Conservation (phyloP, 2,797 vertebrate species). For the Catostomus latipinnis region DNA sequence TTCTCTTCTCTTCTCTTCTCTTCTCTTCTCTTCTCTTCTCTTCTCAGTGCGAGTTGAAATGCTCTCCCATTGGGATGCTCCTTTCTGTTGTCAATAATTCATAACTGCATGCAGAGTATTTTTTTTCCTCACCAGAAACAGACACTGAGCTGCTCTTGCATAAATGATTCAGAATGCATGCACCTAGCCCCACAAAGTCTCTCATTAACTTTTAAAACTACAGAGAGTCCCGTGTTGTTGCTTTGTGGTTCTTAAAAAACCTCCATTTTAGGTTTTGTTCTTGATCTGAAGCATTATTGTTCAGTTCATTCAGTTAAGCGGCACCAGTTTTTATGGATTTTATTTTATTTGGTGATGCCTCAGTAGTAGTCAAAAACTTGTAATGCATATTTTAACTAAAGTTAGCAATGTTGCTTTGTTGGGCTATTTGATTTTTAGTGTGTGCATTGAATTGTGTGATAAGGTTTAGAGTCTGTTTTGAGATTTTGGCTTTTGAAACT, state of each 20-base stretch:
- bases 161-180: slow-evolving; percentile 48
- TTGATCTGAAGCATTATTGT: slow-evolving; percentile 1
- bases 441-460: neutral
- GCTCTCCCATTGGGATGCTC: slow-evolving; percentile 34
- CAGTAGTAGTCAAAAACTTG: neutral
- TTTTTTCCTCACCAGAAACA: slow-evolving; percentile 51
- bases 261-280: slow-evolving; percentile 37
- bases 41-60: slow-evolving; percentile 26
- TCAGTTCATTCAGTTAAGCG: neutral
- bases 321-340: neutral
- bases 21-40: slow-evolving; percentile 6
- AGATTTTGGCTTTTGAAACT: no score
- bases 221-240: slow-evolving; percentile 28
- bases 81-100: slow-evolving; percentile 54
- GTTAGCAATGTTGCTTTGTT: neutral
- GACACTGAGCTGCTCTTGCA: slow-evolving; percentile 46
- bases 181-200: slow-evolving; percentile 36
- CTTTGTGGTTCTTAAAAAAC: slow-evolving; percentile 26
- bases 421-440: no score
- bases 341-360: neutral
- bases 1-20: neutral
- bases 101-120: slow-evolving; percentile 47
- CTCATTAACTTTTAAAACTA: slow-evolving; percentile 49
- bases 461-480: no score
- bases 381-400: slow-evolving; percentile 1